These are phyloP conservation scores for Camponotus floridanus DNA, from an alignment of 1,140 invertebrate species.

Conservation along the genomic window DNA sequence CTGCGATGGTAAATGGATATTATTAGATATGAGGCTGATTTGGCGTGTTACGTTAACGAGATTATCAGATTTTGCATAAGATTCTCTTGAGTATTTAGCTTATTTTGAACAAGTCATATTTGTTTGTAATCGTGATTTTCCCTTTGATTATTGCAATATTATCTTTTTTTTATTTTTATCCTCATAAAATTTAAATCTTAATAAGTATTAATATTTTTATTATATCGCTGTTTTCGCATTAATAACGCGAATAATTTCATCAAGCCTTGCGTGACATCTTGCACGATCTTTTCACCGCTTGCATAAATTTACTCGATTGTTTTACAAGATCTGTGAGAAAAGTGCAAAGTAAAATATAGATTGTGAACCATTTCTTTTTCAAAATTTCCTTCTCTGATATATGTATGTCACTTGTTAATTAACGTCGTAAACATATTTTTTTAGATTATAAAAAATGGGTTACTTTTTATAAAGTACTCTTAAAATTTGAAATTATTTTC, in stretches of 20 bases:
- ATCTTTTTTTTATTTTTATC: not conserved
- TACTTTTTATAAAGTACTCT: not conserved
- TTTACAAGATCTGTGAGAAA: slow-evolving; percentile 46
- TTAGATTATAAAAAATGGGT: not conserved
- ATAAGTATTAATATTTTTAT: not conserved
- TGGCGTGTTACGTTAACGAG: not conserved
- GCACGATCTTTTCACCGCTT: slow-evolving; percentile 63
- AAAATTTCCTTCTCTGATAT: not conserved
- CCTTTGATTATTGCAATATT: not conserved
- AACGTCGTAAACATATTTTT: not conserved
- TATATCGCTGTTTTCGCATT: not conserved
- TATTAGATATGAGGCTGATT: not conserved
- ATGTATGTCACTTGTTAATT: not conserved
- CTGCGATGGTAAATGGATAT: not conserved
- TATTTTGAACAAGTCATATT: not conserved
- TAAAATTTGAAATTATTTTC: not conserved
- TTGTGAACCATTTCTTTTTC: slow-evolving; percentile 22
- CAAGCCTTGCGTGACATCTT: slow-evolving; percentile 43
- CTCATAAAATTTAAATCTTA: not conserved
- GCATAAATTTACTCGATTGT: slow-evolving; percentile 42
- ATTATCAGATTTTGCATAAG: slow-evolving; percentile 21
- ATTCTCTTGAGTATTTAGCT: not conserved
- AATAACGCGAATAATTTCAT: slow-evolving; percentile 35
- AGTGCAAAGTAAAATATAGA: slow-evolving; percentile 19
- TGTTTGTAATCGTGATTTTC: not conserved